Evolutionary conservation across 2,113 vertebrate species (phyloP), one percentile per base, ranked within the genome.

Genomic region (Rhegmatorhina hoffmannsi): DNA sequence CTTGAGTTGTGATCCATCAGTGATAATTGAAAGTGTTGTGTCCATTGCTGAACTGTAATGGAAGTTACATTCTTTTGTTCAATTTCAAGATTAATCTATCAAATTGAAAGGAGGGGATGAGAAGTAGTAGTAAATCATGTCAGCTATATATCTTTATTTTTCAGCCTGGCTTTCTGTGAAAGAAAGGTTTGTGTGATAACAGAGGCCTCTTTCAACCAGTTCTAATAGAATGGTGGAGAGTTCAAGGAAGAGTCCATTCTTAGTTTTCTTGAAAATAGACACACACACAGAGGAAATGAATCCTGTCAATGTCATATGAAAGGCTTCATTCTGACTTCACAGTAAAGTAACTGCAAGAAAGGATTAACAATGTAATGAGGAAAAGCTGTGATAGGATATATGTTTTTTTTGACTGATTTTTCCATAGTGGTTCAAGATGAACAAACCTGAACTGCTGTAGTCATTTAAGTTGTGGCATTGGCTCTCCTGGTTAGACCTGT

Each of bases 21-120:
- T 63, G 28, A 23, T 43, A 55, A 24, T 59, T 87, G 79, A 34
- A 87, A 70, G 66, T 1, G 7, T 24, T 56, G 2, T 66, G 56
- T 84, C 44, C 43, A 9, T 66, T 88, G 29, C 59, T 91, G 90
- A 84, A 84, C 58, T 50, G 34, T 47, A 86, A 43, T 31, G 79
- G 24, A n/a, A 53, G 40, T 66, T 83, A 56, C 31, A 5, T 55
- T 93, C 75, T 94, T 89, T 55, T 55, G 53, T 74, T 95, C 80
- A 47, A 8, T 95, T 95, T 95, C 87, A 86, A 81, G 95, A 90
- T 91, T 87, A 84, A 78, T 75, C 91, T 97, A 80, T 90, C 60
- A 82, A 92, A 91, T 26, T 73, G 73, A 88, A 88, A 68, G 80
- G 70, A 81, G 47, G 7, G 49, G 25, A 63, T 31, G 43, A 89